Base-by-base conservation (phyloP, 2,888 invertebrate genomes). In the Tromatobia lineatoria region DNA sequence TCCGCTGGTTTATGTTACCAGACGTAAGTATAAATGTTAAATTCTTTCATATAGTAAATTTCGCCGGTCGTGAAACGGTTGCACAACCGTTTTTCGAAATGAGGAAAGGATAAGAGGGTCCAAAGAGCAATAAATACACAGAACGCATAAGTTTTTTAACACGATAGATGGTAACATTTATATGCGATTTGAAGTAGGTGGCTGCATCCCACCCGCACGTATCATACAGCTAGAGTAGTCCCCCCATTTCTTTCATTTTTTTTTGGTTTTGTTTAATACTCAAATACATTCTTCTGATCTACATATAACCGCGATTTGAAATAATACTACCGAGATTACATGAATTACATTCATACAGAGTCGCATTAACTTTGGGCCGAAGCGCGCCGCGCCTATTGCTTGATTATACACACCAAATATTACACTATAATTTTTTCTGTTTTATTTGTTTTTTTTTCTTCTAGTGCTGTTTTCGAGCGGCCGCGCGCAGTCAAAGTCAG, bases 121-220 rank as follows among this genome's bases (percentile, higher is more conserved):
- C 3, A 25, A 23, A 4, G 47, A 64, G 50, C 10, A 54, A 38
- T 64, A 74, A 78, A 45, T 69, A 61, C 59, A 69, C 59, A 70
- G 34, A 61, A 23, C 64, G 54, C 25, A 61, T 45, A 81, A 52
- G 67, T 66, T 76, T 67, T 81, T 89, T 89, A 90, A 91, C 90
- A 91, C 89, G 89, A 91, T 91, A 89, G 89, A 90, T 90, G 88
- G 89, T 91, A 90, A 90, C 90, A 91, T 91, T 91, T 91, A 91
- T 91, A 90, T 91, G 88, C 88, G 89, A 88, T 88, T 90, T 87
- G 85, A 87, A 87, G 85, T 90, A 89, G 87, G 85, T 89, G 84
- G 80, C 64, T 84, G 80, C 78, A 59, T 57, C 57, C 70, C 67
- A 79, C 79, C 79, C 75, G 80, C 79, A 73, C 82, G 74, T 85